Evolutionary conservation across 2,113 vertebrate species (phyloP).

Genomic region (Siniperca knerii): DNA sequence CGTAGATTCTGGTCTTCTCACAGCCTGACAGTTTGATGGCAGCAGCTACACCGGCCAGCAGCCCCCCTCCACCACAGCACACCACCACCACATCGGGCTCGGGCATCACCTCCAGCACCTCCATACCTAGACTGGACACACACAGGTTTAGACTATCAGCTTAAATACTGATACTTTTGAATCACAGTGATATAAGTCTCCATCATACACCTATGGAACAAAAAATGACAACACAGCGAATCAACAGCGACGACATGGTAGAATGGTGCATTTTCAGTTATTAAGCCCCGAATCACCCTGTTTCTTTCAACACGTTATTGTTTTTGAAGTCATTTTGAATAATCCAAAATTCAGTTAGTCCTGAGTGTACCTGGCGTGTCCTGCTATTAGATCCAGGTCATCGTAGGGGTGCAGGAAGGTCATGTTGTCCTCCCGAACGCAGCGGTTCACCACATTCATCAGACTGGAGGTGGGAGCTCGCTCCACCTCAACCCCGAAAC

Average conservation of each 20-base stretch:
- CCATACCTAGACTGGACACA: conserved; percentile 79
- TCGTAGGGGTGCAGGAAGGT: conserved; percentile 84
- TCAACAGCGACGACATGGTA: neutral
- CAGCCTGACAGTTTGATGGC: conserved; percentile 84
- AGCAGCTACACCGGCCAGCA: conserved; percentile 83
- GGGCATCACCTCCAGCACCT: conserved; percentile 80
- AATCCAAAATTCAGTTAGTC: neutral
- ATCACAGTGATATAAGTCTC: neutral
- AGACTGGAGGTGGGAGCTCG: conserved; percentile 75
- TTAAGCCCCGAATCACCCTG: no score
- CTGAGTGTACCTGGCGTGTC: conserved; percentile 81
- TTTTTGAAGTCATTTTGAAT: neutral
- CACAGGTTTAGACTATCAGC: neutral
- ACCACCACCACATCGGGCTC: conserved; percentile 84
- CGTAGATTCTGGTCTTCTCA: conserved; percentile 80
- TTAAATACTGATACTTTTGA: neutral
- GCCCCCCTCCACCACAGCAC: conserved; percentile 84
- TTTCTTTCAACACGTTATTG: neutral
- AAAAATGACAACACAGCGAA: neutral
- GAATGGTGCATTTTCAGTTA: no score
- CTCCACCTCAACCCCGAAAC: conserved; percentile 84
- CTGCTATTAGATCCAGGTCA: conserved; percentile 83
- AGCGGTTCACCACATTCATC: conserved; percentile 80
- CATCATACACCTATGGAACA: no score
- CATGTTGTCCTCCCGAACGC: conserved; percentile 81